Conservation (phyloP, 2,888 invertebrate genomes). For the Epistrophe eligans region DNA sequence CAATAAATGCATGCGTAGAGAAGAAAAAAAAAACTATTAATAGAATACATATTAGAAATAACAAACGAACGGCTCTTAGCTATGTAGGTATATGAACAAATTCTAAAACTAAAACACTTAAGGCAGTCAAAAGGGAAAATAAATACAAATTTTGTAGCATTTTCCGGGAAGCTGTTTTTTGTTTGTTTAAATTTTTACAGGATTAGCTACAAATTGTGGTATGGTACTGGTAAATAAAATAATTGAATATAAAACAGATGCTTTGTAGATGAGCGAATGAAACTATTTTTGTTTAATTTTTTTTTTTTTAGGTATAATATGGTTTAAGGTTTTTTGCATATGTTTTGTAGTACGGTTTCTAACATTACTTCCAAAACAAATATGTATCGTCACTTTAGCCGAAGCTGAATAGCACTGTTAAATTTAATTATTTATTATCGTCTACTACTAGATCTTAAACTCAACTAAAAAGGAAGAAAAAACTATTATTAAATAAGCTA, state of each 20-base stretch:
- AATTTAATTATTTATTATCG: no score
- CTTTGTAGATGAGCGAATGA: neutral
- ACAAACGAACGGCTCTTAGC: neutral
- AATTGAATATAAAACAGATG: constrained; percentile 1
- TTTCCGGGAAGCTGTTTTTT: constrained; percentile 2
- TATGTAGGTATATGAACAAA: neutral
- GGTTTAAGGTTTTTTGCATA: neutral
- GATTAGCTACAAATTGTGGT: neutral
- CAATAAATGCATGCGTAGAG: neutral
- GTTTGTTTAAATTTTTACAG: neutral
- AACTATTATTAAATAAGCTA: no score
- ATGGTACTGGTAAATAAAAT: neutral
- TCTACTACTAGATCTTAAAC: no score
- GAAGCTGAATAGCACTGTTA: no score
- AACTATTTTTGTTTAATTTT: neutral
- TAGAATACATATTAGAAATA: neutral
- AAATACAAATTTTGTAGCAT: neutral
- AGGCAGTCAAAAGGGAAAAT: neutral
- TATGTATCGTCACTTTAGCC: no score
- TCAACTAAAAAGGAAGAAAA: no score
- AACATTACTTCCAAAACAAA: no score
- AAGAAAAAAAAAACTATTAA: neutral
- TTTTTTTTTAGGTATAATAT: neutral
- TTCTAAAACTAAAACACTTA: neutral
- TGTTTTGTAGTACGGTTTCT: no score